phyloP scores from a whole-genome alignment of 2,113 vertebrate species.

The Cnemophilus loriae region DNA sequence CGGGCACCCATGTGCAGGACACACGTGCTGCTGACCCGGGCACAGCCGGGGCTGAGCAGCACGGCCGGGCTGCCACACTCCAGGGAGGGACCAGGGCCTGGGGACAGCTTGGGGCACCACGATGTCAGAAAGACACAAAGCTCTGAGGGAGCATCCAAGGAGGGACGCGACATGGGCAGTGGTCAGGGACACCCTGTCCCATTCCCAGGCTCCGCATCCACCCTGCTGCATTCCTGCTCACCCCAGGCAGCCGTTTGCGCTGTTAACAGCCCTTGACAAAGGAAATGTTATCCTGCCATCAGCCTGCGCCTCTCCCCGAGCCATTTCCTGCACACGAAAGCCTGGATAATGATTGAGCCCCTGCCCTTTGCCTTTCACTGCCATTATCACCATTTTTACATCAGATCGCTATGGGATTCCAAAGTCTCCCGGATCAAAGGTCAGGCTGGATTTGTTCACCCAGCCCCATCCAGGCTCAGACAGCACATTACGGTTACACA shows the following conservation, averaged over 20 bases:
- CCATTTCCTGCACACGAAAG: background rate
- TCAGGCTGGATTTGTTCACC: background rate
- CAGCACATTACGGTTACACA: background rate
- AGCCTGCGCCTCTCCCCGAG: background rate
- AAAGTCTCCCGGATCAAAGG: conserved; percentile 13
- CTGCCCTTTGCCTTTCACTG: background rate
- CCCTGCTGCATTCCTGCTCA: background rate
- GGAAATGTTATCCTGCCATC: background rate
- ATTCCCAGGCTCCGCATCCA: background rate
- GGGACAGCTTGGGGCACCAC: background rate
- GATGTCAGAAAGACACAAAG: fast-evolving
- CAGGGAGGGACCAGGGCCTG: background rate
- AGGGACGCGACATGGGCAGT: fast-evolving
- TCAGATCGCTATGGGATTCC: background rate
- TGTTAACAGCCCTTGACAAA: background rate
- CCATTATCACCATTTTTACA: background rate
- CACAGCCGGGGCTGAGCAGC: fast-evolving
- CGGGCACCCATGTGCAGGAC: background rate
- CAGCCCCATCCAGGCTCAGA: background rate
- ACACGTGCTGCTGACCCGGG: background rate
- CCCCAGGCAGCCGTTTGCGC: background rate
- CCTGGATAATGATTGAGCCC: background rate
- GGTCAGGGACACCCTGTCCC: fast-evolving
- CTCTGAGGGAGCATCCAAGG: background rate
- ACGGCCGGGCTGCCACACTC: background rate